Base-by-base conservation (phyloP, 2,113 vertebrate species). In the Leucoraja erinaceus region DNA sequence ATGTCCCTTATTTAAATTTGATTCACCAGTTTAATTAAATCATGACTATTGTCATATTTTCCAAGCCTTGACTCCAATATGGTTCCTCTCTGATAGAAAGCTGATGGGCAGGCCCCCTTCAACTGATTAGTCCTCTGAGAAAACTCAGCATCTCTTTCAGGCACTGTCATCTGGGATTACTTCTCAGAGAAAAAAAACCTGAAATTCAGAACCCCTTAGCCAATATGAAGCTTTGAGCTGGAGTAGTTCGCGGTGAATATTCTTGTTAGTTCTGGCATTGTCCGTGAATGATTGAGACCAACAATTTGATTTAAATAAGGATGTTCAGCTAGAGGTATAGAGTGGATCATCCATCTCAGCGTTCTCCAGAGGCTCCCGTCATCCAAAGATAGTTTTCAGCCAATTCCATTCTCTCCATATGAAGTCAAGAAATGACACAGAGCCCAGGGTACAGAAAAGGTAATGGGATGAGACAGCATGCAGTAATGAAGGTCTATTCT, bases 11-110 rank as follows among this genome's bases (percentile, higher is more conserved):
- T 61, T 28, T 33, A 9, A 14, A 28, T 84, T n/a, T 28, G 54
- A 84, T n/a, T 84, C 54, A 84, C 56, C n/a, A 2, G 25, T 61
- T 84, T 84, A 84, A 84, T 84, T 84, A 84, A 84, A 84, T 12
- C 54, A 61, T 28, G 22, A 28, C 9, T 4, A 84, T 59, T 84
- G 20, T 84, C 61, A 59, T 59, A 59, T 84, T 59, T 28, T 28
- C 54, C 22, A 59, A 2, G 22, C n/a, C 3, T 59, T 59, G 81
- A 3, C 54, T 54, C 22, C 22, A 84, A 25, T 3, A 5, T 84
- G 54, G 7, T 16, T 11, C 9, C 81, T 59, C 54, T 25, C 54
- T n/a, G 25, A 28, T 11, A 25, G 22, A 84, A 25, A 84, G 11
- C 79, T 59, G 22, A 83, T 47, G 78, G 18, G 3, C 16, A 18